Evolutionary conservation across 2,888 invertebrate genomes (phyloP), one percentile per base, ranked within the genome.

Genomic region (Drosophila putrida): DNA sequence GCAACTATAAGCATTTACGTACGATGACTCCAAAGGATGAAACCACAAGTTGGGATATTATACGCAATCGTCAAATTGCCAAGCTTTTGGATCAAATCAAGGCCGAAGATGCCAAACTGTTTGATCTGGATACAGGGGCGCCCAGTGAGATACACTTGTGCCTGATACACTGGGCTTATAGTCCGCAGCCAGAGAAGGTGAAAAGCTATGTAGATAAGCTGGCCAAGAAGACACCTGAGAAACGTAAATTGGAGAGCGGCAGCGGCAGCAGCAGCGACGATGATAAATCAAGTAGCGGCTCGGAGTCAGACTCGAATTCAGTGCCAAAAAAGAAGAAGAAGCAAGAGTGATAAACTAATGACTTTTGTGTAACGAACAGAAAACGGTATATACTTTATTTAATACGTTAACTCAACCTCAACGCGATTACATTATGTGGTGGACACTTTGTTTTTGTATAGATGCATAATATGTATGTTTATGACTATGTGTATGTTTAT

Each of bases 151-250:
- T 95, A 60, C 96, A 96, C 81, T 83, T 95, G 66, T 93, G 95
- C 78, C 92, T 96, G 86, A 94, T 96, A 46, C 93, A 96, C 61
- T 96, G 96, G 96, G 96, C 95, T 0, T 96, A 96, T 86, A 96
- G 96, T 49, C 95, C 96, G 0, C 96, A 96, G 71, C 94, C 94
- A 0, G 93, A 94, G 31, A 95, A 94, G 83, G 93, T 96, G 2
- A 96, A 96, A 89, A 95, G 94, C 71, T 93, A 93, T 68, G 82
- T 94, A 43, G 92, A 93, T 15, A 90, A 89, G 41, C 50, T 80
- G 65, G 75, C 82, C 46, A 90, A 90, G 66, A 90, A 89, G 68
- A 74, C 81, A 5, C 73, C 77, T 0, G 77, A 83, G 53, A 89
- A 85, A 60, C 87, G 89, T 5, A 88, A 86, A 36, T 25, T 63